phyloP scores from a whole-genome alignment of 2,113 vertebrate genomes.

The Sapayoa aenigma region DNA sequence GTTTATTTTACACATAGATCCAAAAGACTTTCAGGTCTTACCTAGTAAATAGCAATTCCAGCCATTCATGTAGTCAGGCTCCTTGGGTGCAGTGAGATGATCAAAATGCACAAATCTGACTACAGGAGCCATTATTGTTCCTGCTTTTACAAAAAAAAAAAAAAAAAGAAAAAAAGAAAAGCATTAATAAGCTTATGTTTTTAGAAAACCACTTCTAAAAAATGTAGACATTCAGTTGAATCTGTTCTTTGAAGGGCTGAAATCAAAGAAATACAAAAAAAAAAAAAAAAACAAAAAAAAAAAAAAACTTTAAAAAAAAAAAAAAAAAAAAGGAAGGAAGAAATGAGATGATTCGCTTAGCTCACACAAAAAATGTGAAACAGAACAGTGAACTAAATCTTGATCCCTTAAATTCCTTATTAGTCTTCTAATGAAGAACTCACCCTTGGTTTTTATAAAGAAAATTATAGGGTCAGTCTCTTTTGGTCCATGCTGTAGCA shows the following conservation, averaged over 20 bases:
- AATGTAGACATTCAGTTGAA: background rate
- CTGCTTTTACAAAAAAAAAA: background rate
- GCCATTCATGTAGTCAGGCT: background rate
- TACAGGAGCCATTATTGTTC: background rate
- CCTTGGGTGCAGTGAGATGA: background rate
- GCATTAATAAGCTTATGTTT: background rate
- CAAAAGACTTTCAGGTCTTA: background rate
- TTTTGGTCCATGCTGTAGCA: background rate
- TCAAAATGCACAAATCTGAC: background rate
- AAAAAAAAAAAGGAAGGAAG: background rate
- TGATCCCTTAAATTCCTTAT: background rate
- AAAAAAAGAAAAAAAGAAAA: background rate
- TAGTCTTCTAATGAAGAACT: background rate
- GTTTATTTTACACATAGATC: background rate
- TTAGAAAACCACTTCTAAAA: background rate
- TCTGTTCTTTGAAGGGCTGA: background rate
- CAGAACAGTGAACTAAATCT: background rate
- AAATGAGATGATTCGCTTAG: background rate
- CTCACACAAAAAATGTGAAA: background rate
- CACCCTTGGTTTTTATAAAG: background rate
- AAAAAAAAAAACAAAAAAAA: too few relatives aligned
- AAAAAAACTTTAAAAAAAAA: too few relatives aligned
- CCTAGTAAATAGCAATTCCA: background rate
- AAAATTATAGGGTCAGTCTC: background rate
- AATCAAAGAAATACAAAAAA: background rate